Percentiles rank a stretch among this genome's conserved stretches.
Evolutionary conservation across 2,888 invertebrate genomes (phyloP).

Genomic region (Lepidochrysops patricia): DNA sequence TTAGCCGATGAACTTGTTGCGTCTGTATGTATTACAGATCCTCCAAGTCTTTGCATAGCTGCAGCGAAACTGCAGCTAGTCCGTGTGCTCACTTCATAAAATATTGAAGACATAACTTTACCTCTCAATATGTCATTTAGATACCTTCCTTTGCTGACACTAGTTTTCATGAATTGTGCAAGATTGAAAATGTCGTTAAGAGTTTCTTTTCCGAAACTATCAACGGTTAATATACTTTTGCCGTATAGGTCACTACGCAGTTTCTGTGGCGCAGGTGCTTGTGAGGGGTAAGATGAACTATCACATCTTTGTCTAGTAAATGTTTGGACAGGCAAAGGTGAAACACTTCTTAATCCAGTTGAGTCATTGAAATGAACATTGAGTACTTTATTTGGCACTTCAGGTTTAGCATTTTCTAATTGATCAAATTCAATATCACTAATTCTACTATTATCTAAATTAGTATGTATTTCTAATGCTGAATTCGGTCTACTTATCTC

Average conservation of each 20-base stretch:
- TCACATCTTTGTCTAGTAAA: slow-evolving; percentile 70
- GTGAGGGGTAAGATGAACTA: slow-evolving; percentile 66
- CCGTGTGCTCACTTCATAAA: slow-evolving; percentile 98
- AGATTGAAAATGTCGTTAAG: slow-evolving; percentile 95
- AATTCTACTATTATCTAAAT: slow-evolving; percentile 46
- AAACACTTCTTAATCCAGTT: slow-evolving; percentile 56
- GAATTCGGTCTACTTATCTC: slow-evolving; percentile 72
- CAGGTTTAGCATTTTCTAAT: slow-evolving; percentile 43
- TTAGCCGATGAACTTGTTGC: slow-evolving; percentile 93
- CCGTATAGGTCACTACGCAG: slow-evolving; percentile 73
- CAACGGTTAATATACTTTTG: slow-evolving; percentile 89
- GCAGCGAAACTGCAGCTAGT: slow-evolving; percentile 97
- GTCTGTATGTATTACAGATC: slow-evolving; percentile 92
- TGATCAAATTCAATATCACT: slow-evolving; percentile 60
- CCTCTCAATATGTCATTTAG: slow-evolving; percentile 91
- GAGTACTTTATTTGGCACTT: slow-evolving; percentile 46
- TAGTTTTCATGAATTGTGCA: slow-evolving; percentile 89
- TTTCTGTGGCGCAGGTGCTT: slow-evolving; percentile 54
- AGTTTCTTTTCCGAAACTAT: slow-evolving; percentile 90
- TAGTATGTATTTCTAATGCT: slow-evolving; percentile 68
- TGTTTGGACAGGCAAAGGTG: slow-evolving; percentile 64
- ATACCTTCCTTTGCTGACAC: slow-evolving; percentile 87
- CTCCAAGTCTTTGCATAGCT: slow-evolving; percentile 97
- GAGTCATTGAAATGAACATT: slow-evolving; percentile 77
- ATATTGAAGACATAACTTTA: slow-evolving; percentile 95